Evolutionary conservation across 1,140 invertebrate genomes (phyloP).

Genomic region (Drosophila serrata): DNA sequence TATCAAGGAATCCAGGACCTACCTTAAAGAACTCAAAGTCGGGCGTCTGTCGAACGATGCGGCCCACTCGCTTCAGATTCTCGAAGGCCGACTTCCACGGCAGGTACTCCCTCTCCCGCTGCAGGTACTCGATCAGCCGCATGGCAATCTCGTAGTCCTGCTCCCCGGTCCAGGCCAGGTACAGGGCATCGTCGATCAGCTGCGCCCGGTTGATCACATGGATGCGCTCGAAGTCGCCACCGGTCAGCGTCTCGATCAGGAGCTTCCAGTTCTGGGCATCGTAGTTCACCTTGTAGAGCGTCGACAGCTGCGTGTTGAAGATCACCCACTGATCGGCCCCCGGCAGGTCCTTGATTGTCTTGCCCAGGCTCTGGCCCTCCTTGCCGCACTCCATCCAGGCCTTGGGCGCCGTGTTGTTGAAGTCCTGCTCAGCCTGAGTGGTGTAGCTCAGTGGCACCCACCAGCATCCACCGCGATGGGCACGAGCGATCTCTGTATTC

Average conservation of each 20-base stretch:
- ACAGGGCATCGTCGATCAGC: constrained; percentile 92
- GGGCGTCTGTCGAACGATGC: constrained; percentile 86
- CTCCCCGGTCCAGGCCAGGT: constrained; percentile 89
- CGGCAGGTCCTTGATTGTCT: constrained; percentile 76
- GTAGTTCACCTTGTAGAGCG: constrained; percentile 92
- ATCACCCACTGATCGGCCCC: constrained; percentile 87
- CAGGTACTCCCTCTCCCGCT: constrained; percentile 88
- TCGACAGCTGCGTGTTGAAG: constrained; percentile 88
- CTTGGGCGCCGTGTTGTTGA: constrained; percentile 88
- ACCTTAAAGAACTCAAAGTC: constrained; percentile 87
- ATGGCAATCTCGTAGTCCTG: constrained; percentile 90
- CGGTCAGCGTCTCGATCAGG: constrained; percentile 87
- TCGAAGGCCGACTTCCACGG: constrained; percentile 89
- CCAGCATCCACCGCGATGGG: constrained; percentile 84
- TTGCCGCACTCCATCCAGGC: constrained; percentile 87
- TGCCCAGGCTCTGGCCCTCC: constrained; percentile 56
- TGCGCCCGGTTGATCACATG: constrained; percentile 91
- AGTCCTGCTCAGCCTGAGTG: constrained; percentile 88
- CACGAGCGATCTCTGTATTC: constrained; percentile 58
- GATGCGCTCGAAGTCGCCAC: constrained; percentile 87
- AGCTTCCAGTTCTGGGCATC: constrained; percentile 90
- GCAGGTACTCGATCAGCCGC: constrained; percentile 88
- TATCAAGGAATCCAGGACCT: constrained; percentile 20
- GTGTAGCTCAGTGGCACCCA: constrained; percentile 89
- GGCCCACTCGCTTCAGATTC: constrained; percentile 87